These are phyloP conservation scores for Gephyroberyx darwinii DNA, from an alignment of 2,797 vertebrate genomes.

Conservation along the genomic window DNA sequence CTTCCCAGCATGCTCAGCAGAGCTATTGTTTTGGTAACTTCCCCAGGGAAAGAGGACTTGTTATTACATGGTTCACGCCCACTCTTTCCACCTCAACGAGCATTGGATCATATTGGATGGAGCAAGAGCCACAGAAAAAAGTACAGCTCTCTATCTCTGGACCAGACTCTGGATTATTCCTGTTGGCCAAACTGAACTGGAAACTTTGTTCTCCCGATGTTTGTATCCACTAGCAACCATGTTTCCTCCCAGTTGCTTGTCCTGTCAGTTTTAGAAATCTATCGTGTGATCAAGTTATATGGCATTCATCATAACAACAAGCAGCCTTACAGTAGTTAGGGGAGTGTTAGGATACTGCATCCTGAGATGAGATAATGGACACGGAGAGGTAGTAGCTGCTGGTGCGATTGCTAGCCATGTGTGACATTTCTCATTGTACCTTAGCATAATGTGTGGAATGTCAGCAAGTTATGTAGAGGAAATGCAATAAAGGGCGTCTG, in stretches of 20 bases:
- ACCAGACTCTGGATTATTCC: slow-evolving; percentile 56
- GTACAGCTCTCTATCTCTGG: slow-evolving; percentile 39
- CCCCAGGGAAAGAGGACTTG: slow-evolving; percentile 64
- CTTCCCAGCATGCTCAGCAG: slow-evolving; percentile 59
- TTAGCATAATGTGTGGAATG: slow-evolving; percentile 64
- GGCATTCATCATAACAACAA: slow-evolving; percentile 17
- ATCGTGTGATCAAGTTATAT: not conserved
- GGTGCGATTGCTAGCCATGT: slow-evolving; percentile 34
- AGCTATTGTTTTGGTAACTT: slow-evolving; percentile 76
- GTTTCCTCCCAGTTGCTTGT: slow-evolving; percentile 48
- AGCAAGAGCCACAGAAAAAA: slow-evolving; percentile 38
- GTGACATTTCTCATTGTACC: slow-evolving; percentile 60
- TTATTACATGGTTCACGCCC: slow-evolving; percentile 73
- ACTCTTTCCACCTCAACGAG: slow-evolving; percentile 60
- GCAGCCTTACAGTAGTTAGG: not conserved
- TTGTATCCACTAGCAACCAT: slow-evolving; percentile 60
- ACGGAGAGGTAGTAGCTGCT: not conserved
- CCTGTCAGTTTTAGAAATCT: slow-evolving; percentile 21
- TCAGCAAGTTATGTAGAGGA: slow-evolving; percentile 61
- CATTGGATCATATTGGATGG: slow-evolving; percentile 55
- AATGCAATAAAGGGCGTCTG: slow-evolving; percentile 64
- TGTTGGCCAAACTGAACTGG: slow-evolving; percentile 55
- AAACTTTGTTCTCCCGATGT: slow-evolving; percentile 61
- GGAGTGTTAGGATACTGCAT: not conserved
- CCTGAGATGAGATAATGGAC: not conserved